Evolutionary conservation across 1,140 invertebrate species (phyloP).

Genomic region (Platorchestia sp.): DNA sequence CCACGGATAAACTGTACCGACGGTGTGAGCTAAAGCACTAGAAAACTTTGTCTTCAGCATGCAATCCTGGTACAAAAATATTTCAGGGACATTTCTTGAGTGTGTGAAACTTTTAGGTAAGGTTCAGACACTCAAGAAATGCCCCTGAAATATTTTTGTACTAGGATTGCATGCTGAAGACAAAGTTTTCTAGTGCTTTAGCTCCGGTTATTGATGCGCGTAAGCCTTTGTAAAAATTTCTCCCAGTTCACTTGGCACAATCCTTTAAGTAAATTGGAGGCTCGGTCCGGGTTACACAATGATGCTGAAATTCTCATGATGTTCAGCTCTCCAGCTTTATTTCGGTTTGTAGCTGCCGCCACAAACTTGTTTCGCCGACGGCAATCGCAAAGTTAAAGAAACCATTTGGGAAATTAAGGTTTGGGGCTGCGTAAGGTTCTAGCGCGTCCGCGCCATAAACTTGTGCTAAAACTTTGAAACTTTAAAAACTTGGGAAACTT

Average conservation of each 20-base stretch:
- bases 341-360: not conserved
- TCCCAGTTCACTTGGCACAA: not conserved
- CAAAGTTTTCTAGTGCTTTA: not conserved
- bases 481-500: constrained; percentile 17
- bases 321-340: not conserved
- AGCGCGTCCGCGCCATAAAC: not conserved
- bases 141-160: not conserved
- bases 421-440: constrained; percentile 14
- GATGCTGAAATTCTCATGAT: not conserved
- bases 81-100: no score
- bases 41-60: not conserved
- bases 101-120: no score
- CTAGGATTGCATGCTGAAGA: not conserved
- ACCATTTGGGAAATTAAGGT: constrained; percentile 46
- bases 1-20: no score
- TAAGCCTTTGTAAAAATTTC: not conserved
- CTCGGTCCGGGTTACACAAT: not conserved
- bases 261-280: not conserved
- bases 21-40: not conserved
- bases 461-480: constrained; percentile 33
- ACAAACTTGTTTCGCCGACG: not conserved
- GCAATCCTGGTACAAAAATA: not conserved
- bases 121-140: no score
- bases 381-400: constrained; percentile 44
- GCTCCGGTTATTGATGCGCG: not conserved